Evolutionary conservation across 2,888 invertebrate genomes (phyloP), one percentile per base, ranked within the genome.

Genomic region (Adelphocoris suturalis): DNA sequence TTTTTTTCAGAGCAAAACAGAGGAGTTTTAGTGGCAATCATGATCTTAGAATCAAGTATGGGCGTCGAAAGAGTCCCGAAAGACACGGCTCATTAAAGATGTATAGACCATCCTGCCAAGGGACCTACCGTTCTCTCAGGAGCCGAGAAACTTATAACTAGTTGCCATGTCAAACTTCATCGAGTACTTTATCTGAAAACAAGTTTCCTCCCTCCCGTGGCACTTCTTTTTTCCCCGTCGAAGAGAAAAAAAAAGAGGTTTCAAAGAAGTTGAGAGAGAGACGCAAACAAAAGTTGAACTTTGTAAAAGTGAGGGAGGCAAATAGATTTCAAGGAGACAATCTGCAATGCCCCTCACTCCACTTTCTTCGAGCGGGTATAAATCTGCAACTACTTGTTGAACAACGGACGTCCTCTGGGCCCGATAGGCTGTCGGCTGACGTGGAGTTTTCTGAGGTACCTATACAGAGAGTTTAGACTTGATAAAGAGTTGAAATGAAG

Each of bases 381-480:
- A 86, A 86, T 86, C 86, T 86, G 75, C 86, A 68, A 47, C 86
- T 75, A 86, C 86, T 86, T 86, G 86, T 86, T 86, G 86, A 86
- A 86, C 86, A 86, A 75, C 28, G 46, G 76, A 76, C 46, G 78
- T 68, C 19, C 23, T 68, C 12, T 12, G 23, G 68, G 68, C 11
- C 68, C 23, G 68, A 68, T 23, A 68, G 68, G 68, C 68, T 27
- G 19, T 68, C 27, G 68, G 27, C 27, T 68, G 68, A 68, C 68
- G 19, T 11, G 27, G 68, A 27, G 68, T 68, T 68, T n/a, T 68
- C 68, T 57, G 57, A 57, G 19, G 57, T 57, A n/a, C n/a, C n/a
- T 16, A 52, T 57, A 57, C n/a, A 57, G 19, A 57, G 7, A 37
- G 16, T 13, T 2, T 2, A 52, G 52, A 52, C 16, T 52, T 52